A percentile compares a stretch with the other conserved stretches of the same genome.
These are phyloP conservation scores for Agrotis ipsilon DNA, from an alignment of 2,888 invertebrate species.

Conservation along the genomic window DNA sequence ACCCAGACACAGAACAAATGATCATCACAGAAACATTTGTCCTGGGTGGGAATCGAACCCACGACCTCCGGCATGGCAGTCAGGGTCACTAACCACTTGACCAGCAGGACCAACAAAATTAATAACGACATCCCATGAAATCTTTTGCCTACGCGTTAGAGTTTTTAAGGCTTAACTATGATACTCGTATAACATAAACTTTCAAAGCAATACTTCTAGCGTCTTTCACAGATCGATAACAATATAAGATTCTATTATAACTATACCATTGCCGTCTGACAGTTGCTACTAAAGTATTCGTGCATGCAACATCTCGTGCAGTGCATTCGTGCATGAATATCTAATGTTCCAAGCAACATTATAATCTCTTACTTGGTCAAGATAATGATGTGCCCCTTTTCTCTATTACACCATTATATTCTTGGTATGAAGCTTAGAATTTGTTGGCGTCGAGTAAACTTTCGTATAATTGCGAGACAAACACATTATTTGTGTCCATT, in stretches of 20 bases:
- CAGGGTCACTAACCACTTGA: no score
- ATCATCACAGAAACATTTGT: no score
- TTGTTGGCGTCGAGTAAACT: constrained; percentile 19
- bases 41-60: no score
- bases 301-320: constrained; percentile 28
- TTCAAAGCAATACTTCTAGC: no score
- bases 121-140: not conserved
- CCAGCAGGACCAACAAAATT: no score
- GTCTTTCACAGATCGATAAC: not conserved
- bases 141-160: not conserved
- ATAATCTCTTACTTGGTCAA: constrained; percentile 16
- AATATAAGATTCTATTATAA: not conserved
- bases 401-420: not conserved
- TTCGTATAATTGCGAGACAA: constrained; percentile 33
- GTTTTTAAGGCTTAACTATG: not conserved
- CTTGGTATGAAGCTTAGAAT: constrained; percentile 14
- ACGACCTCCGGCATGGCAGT: no score
- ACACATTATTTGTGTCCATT: constrained; percentile 41
- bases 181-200: no score
- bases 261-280: not conserved
- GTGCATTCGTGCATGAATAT: constrained; percentile 16
- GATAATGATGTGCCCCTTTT: constrained; percentile 26
- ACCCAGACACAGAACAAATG: no score
- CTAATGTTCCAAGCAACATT: constrained; percentile 7
- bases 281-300: constrained; percentile 12